These are phyloP conservation scores for Trinorchestia longiramus DNA, from an alignment of 1,140 invertebrate genomes.

Conservation along the genomic window DNA sequence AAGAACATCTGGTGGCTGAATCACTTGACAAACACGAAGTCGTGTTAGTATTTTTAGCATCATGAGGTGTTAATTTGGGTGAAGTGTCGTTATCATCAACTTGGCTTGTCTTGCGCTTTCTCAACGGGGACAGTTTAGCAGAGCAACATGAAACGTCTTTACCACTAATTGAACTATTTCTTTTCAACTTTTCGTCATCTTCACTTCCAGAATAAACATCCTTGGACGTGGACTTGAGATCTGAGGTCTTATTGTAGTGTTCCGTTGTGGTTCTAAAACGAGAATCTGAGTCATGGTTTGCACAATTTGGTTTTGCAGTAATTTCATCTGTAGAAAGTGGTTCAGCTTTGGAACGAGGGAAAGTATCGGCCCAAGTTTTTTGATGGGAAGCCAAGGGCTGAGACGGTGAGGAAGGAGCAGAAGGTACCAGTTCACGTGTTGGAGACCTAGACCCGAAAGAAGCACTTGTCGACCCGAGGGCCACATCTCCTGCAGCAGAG, in stretches of 20 bases:
- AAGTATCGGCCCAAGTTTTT: not conserved
- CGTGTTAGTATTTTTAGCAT: not conserved
- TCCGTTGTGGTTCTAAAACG: not conserved
- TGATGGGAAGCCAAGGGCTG: not conserved
- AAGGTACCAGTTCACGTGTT: not conserved
- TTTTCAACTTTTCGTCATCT: not conserved
- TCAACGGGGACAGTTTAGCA: conserved; percentile 9
- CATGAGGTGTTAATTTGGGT: not conserved
- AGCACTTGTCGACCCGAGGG: not conserved
- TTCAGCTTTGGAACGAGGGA: not conserved
- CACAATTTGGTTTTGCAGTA: not conserved
- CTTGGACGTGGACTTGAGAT: not conserved
- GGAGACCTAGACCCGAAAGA: not conserved
- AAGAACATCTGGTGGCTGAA: not conserved
- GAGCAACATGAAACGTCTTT: conserved; percentile 6
- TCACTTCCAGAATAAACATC: not conserved
- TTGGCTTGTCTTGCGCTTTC: not conserved
- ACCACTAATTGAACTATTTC: conserved; percentile 29
- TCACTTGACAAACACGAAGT: not conserved
- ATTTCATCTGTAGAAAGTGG: not conserved
- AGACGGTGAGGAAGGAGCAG: not conserved
- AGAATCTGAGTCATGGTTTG: not conserved
- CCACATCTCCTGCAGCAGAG: not conserved
- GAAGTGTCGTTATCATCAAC: not conserved
- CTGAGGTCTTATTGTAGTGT: not conserved